Evolutionary conservation across 2,113 vertebrate species (phyloP).

Genomic region (Cairina moschata): DNA sequence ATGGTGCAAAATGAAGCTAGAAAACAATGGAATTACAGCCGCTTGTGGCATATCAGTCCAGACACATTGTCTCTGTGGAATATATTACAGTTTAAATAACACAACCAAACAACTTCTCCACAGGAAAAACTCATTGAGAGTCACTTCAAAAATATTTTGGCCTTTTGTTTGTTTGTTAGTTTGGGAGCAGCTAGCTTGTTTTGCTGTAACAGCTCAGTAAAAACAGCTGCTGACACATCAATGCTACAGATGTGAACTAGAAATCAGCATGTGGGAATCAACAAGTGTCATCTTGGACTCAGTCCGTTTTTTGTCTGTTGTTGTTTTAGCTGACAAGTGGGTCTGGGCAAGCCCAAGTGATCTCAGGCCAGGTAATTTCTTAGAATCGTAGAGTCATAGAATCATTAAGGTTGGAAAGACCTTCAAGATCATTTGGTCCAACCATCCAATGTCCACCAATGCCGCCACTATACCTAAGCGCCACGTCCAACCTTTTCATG

Average conservation of each 20-base stretch:
- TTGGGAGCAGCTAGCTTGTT: neutral
- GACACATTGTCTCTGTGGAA: fast-evolving
- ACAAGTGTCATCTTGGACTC: neutral
- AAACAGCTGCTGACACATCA: neutral
- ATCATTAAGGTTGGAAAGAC: no score
- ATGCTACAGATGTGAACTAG: neutral
- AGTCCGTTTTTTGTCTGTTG: neutral
- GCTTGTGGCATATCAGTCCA: neutral
- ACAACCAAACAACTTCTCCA: neutral
- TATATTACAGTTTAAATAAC: neutral
- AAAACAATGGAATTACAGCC: neutral
- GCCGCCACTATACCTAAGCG: no score
- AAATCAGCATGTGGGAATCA: neutral
- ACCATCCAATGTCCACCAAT: no score
- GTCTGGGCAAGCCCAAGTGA: neutral
- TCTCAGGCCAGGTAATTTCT: neutral
- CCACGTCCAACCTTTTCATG: no score
- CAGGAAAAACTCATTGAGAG: neutral
- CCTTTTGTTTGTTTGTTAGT: neutral
- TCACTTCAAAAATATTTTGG: neutral
- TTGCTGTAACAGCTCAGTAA: neutral
- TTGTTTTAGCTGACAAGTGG: neutral
- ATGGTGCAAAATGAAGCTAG: neutral
- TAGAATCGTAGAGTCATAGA: no score
- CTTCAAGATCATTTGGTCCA: no score